Evolutionary conservation across 1,140 invertebrate genomes (phyloP).

Genomic region (Sycophila sp.): DNA sequence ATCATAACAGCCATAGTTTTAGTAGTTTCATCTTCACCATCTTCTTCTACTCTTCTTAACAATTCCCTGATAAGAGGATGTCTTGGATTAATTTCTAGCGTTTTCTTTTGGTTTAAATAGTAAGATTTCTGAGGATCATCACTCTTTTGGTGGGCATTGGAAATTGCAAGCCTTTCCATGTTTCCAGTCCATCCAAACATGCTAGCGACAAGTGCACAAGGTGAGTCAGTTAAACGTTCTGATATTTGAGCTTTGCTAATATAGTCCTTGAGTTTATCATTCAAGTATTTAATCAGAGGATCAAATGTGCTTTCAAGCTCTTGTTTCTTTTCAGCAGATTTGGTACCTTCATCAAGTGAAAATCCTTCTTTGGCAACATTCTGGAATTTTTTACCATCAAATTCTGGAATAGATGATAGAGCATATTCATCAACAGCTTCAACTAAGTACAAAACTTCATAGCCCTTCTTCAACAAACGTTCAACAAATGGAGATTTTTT

Average conservation of each 20-base stretch:
- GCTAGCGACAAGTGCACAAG: slow-evolving; percentile 95
- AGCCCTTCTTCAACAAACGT: slow-evolving; percentile 90
- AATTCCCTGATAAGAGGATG: slow-evolving; percentile 96
- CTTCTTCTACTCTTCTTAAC: slow-evolving; percentile 81
- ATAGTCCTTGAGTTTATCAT: slow-evolving; percentile 87
- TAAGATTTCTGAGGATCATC: slow-evolving; percentile 92
- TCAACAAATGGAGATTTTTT: slow-evolving; percentile 96
- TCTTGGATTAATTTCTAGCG: slow-evolving; percentile 95
- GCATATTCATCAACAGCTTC: slow-evolving; percentile 99
- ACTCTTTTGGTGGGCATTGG: slow-evolving; percentile 96
- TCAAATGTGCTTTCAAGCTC: slow-evolving; percentile 85
- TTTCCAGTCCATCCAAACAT: slow-evolving; percentile 99
- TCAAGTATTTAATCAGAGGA: slow-evolving; percentile 91
- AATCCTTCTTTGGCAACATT: slow-evolving; percentile 99
- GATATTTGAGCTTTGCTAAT: slow-evolving; percentile 88
- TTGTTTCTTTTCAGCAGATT: slow-evolving; percentile 85
- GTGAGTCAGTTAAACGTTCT: slow-evolving; percentile 90
- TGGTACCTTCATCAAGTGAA: slow-evolving; percentile 84
- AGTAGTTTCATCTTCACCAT: slow-evolving; percentile 82
- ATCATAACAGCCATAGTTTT: slow-evolving; percentile 91
- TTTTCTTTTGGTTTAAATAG: slow-evolving; percentile 97
- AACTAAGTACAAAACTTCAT: slow-evolving; percentile 94
- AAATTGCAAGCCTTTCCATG: slow-evolving; percentile 96
- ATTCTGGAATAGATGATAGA: slow-evolving; percentile 97
- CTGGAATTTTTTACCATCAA: slow-evolving; percentile 99